A percentile compares a stretch with the other conserved stretches of the same genome.
phyloP scores from a whole-genome alignment of 1,140 invertebrate species.

The Lordiphosa clarofinis region DNA sequence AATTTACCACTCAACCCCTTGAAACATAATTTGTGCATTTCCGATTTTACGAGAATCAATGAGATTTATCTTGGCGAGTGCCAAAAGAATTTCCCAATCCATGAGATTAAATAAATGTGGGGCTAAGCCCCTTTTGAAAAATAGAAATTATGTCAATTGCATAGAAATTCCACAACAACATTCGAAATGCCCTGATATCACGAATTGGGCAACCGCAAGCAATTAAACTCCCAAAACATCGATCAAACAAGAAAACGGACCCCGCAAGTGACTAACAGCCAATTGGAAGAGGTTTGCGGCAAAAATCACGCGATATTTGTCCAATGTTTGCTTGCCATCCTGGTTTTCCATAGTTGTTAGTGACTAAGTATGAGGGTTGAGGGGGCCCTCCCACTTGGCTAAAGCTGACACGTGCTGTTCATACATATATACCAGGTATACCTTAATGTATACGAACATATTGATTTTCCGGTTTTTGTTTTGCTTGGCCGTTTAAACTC shows the following conservation, averaged over 20 bases:
- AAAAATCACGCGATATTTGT: constrained; percentile 65
- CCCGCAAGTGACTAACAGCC: constrained; percentile 15
- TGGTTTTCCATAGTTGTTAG: constrained; percentile 27
- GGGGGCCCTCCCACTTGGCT: constrained; percentile 1
- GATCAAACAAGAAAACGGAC: constrained; percentile 55
- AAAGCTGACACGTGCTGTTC: constrained; percentile 57
- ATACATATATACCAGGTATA: constrained; percentile 32
- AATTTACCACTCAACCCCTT: too few species aligned
- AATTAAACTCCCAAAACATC: constrained; percentile 52
- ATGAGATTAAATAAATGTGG: background rate
- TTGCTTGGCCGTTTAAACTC: constrained; percentile 47
- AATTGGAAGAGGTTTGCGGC: constrained; percentile 55
- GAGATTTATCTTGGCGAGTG: background rate
- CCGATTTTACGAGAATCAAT: too few species aligned
- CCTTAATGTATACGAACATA: constrained; percentile 51
- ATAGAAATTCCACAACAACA: constrained; percentile 59
- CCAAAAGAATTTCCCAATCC: constrained; percentile 21
- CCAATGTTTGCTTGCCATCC: constrained; percentile 38
- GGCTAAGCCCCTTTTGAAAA: constrained; percentile 57
- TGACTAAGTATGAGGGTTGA: constrained; percentile 25
- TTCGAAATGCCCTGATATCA: constrained; percentile 36
- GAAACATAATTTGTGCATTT: too few species aligned
- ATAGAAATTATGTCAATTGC: constrained; percentile 70
- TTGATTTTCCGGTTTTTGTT: constrained; percentile 47
- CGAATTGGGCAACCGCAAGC: constrained; percentile 35